Base-by-base conservation (phyloP, 2,888 invertebrate species). In the Andrena bucephala region DNA sequence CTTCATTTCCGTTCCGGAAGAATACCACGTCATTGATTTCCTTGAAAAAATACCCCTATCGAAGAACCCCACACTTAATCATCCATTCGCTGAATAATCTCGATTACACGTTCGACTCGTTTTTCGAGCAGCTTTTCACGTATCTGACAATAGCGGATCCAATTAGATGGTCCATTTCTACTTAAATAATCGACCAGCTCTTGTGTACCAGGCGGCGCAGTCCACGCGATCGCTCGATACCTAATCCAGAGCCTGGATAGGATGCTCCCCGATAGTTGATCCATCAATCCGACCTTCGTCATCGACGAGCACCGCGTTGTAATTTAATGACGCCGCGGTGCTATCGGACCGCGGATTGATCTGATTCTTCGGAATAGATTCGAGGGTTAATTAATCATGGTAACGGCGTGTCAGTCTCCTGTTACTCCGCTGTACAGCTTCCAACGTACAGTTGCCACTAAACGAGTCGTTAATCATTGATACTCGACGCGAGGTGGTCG, bases 361-460 rank as follows among this genome's bases (percentile, higher is more conserved):
- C 48, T 36, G 77, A 59, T 74, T 86, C 60, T 70, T 83, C 63
- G 36, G 57, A 13, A 24, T 27, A 60, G 57, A 70, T 70, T 52
- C 59, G 54, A 67, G 52, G 67, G 73, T 74, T 84, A 86, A 83
- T 85, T 85, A 85, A 86, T 84, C 79, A 76, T 67, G 76, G 71
- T 86, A 85, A 76, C 76, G 70, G 50, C 72, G 73, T 70, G 20
- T 27, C 52, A 36, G 66, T 83, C 65, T 85, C 52, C 52, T 71
- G 63, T 71, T 84, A 69, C 69, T 54, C 20, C n/a, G 8, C 50
- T 48, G 7, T 31, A 54, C 36, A 52, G 36, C 10, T 50, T 10
- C 63, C 7, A 27, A 42, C 50, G 2, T 63, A 5, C n/a, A 76
- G 59, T 67, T 66, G 42, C 62, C 33, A 33, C 5, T 68, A 78